Evolutionary conservation across 2,797 vertebrate genomes (phyloP).

Genomic region (Enteromius anoplus): DNA sequence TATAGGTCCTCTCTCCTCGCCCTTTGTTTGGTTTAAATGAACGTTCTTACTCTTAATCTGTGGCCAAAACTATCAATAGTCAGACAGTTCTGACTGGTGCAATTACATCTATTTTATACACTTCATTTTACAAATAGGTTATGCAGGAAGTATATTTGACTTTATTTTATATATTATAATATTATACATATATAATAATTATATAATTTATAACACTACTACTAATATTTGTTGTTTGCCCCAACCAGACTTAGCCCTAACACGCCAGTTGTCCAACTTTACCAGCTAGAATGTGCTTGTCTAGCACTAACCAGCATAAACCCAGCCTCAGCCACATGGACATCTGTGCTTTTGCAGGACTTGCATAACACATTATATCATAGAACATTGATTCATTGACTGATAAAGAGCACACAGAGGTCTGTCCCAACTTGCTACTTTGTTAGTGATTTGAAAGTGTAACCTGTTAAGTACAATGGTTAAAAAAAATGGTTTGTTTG

Average conservation of each 20-base stretch:
- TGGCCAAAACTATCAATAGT: neutral
- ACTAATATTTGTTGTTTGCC: neutral
- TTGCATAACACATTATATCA: neutral
- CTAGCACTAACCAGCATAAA: neutral
- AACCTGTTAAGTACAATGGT: neutral
- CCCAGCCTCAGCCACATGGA: neutral
- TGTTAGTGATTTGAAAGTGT: neutral
- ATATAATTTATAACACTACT: neutral
- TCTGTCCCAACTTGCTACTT: neutral
- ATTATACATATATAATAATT: no score
- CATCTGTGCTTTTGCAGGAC: neutral
- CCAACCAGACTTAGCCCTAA: neutral
- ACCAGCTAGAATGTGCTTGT: neutral
- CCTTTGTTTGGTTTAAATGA: conserved; percentile 13
- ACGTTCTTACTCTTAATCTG: conserved; percentile 1
- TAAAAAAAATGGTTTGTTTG: neutral
- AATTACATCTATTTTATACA: neutral
- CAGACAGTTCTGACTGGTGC: neutral
- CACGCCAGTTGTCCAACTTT: no score
- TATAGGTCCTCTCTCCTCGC: neutral
- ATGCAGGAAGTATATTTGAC: neutral
- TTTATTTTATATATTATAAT: neutral
- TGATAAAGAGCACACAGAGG: neutral
- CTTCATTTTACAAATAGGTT: conserved; percentile 15
- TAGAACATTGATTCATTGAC: neutral